Evolutionary conservation across 1,140 invertebrate genomes (phyloP).

Genomic region (Macrotrachela quadricornifera): DNA sequence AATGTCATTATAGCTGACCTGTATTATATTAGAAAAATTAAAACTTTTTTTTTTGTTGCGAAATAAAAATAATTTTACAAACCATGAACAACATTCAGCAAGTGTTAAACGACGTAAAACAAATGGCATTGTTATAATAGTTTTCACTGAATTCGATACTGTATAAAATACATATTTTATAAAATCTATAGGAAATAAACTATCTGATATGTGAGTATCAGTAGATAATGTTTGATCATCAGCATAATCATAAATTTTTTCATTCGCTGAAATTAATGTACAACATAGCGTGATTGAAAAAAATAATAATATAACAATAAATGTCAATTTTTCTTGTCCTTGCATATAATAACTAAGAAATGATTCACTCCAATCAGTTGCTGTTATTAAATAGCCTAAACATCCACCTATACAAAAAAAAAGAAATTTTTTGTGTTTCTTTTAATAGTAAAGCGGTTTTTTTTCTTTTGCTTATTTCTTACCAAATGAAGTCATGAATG

Average conservation of each 20-base stretch:
- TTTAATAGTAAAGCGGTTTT: no score
- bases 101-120: constrained; percentile 23
- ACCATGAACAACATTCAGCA: constrained; percentile 26
- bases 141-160: constrained; percentile 7
- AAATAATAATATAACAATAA: no score
- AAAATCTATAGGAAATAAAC: no score
- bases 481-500: constrained; percentile 25
- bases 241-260: no score
- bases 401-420: not conserved
- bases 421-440: not conserved
- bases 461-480: no score
- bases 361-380: constrained; percentile 1
- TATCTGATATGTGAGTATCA: no score
- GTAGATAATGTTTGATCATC: not conserved
- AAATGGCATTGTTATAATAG: constrained; percentile 21
- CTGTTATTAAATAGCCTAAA: constrained; percentile 1
- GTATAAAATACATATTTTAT: not conserved
- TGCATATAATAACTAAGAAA: not conserved
- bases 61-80: no score
- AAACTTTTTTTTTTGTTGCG: no score
- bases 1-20: constrained; percentile 31
- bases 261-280: no score
- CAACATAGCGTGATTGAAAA: no score
- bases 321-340: no score
- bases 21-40: no score